Conservation (phyloP, 2,797 vertebrate species). For the Rhinichthys osculus region DNA sequence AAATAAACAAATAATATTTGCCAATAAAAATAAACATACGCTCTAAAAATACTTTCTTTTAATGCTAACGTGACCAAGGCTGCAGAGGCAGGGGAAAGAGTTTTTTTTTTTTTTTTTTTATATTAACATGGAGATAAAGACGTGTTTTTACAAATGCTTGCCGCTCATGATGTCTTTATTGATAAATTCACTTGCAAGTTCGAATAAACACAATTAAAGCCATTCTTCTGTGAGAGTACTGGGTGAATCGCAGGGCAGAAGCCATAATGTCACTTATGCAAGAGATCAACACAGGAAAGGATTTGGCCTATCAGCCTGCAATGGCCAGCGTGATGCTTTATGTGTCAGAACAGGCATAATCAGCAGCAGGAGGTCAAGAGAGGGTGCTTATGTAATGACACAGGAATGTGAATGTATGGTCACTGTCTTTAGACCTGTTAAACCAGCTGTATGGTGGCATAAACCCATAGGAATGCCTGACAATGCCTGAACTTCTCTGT, state of each 20-base stretch:
- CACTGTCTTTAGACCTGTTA: slow-evolving; percentile 15
- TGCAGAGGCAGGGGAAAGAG: too few species aligned
- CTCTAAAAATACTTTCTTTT: too few species aligned
- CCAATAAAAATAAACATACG: too few species aligned
- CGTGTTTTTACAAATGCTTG: background rate
- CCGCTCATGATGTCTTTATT: background rate
- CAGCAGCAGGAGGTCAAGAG: slow-evolving; percentile 28
- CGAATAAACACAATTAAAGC: background rate
- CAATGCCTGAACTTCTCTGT: slow-evolving; percentile 31
- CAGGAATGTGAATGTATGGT: slow-evolving; percentile 46
- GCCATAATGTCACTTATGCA: slow-evolving; percentile 3
- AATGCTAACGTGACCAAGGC: too few species aligned
- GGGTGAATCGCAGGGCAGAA: background rate
- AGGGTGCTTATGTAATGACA: slow-evolving; percentile 40
- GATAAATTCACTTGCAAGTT: background rate
- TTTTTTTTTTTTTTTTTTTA: too few species aligned
- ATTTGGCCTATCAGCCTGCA: background rate
- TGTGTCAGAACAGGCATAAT: slow-evolving; percentile 16
- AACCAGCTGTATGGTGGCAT: slow-evolving; percentile 36
- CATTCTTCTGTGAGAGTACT: background rate
- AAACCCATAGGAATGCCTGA: slow-evolving; percentile 37
- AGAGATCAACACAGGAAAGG: slow-evolving; percentile 13
- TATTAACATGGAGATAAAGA: too few species aligned
- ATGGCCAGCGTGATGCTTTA: background rate
- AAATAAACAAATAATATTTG: too few species aligned